These are phyloP conservation scores for Pampus argenteus DNA, from an alignment of 2,797 vertebrate species.

Conservation along the genomic window DNA sequence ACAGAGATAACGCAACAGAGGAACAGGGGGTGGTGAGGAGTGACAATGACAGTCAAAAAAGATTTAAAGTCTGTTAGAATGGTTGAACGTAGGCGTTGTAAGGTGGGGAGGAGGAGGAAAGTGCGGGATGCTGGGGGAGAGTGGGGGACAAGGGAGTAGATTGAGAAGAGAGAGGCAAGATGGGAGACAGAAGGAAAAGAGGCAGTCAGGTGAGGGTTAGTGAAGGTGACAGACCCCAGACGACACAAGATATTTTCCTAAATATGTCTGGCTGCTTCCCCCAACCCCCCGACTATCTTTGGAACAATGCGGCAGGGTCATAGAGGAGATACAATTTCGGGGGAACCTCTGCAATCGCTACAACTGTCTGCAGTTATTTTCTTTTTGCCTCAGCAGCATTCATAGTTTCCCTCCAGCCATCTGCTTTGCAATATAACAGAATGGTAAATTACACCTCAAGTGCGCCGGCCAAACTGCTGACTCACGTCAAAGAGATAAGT, in stretches of 20 bases:
- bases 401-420: conserved; percentile 11
- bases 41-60: conserved; percentile 26
- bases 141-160: conserved; percentile 66
- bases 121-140: conserved; percentile 76
- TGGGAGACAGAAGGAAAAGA: conserved; percentile 78
- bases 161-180: conserved; percentile 68
- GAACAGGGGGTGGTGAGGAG: conserved; percentile 19
- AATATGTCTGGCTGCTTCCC: conserved; percentile 7
- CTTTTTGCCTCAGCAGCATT: conserved; percentile 19
- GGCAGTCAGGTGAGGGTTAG: conserved; percentile 76
- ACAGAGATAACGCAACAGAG: conserved; percentile 66
- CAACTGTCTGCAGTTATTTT: background rate
- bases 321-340: background rate
- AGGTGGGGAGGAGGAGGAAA: conserved; percentile 72
- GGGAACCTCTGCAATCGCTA: background rate
- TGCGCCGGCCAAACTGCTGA: conserved; percentile 44
- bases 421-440: conserved; percentile 25
- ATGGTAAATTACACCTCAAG: conserved; percentile 33
- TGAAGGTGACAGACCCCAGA: conserved; percentile 54
- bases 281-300: conserved; percentile 29
- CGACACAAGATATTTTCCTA: conserved; percentile 47
- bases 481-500: conserved; percentile 29
- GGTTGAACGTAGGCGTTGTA: conserved; percentile 80
- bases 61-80: conserved; percentile 72
- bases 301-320: conserved; percentile 7